Conservation (phyloP, 2,888 invertebrate genomes). For the Zaprionus obscuricornis region DNA sequence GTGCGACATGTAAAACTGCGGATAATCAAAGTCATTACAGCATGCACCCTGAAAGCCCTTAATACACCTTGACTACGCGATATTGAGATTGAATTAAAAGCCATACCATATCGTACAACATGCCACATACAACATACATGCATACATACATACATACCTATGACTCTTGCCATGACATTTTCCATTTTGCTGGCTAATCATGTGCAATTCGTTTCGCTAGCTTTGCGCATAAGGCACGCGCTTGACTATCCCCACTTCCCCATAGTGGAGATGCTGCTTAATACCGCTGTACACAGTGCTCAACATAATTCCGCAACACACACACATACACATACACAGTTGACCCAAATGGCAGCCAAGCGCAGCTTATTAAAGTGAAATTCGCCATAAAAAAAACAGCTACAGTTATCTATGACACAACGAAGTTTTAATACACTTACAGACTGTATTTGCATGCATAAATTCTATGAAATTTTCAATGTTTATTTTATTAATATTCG, state of each 20-base stretch:
- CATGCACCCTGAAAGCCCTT: neutral
- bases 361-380: slow-evolving; percentile 39
- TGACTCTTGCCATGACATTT: too few species aligned
- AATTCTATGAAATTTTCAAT: too few species aligned
- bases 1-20: slow-evolving; percentile 37
- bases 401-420: too few species aligned
- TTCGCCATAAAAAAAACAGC: neutral
- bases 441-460: too few species aligned
- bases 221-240: neutral
- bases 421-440: too few species aligned
- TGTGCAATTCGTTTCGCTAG: slow-evolving; percentile 36
- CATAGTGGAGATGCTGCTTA: too few species aligned
- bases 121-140: neutral
- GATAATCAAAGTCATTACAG: slow-evolving; percentile 53
- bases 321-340: neutral
- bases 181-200: slow-evolving; percentile 29
- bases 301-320: neutral
- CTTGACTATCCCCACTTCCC: too few species aligned
- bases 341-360: slow-evolving; percentile 37
- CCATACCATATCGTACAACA: slow-evolving; percentile 7
- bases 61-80: neutral
- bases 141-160: too few species aligned
- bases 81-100: slow-evolving; percentile 26
- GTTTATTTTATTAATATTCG: too few species aligned
- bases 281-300: too few species aligned